A percentile compares a stretch with the other conserved stretches of the same genome.
phyloP scores from a whole-genome alignment of 92 coral and sea anemone genomes.

The Palythoa caribaeorum region DNA sequence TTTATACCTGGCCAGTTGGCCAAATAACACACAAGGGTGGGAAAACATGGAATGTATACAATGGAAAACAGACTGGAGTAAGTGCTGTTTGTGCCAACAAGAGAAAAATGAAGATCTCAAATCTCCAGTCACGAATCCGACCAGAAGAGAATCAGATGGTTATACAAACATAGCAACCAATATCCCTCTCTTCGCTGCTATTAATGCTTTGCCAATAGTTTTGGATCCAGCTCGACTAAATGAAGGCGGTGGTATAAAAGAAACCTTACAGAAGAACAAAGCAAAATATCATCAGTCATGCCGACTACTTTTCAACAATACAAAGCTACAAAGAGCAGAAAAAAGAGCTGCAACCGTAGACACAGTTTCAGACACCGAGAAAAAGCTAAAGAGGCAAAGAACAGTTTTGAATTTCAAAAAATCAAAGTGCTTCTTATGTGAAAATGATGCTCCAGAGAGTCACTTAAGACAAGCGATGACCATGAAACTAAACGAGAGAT shows the following conservation, averaged over 20 bases:
- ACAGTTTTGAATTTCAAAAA: not conserved
- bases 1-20: not conserved
- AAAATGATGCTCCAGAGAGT: not conserved
- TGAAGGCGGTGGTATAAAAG: slow-evolving; percentile 60
- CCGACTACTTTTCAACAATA: not conserved
- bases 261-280: slow-evolving; percentile 56
- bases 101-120: slow-evolving; percentile 56
- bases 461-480: not conserved
- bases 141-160: slow-evolving; percentile 46
- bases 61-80: slow-evolving; percentile 49
- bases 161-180: slow-evolving; percentile 50
- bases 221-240: slow-evolving; percentile 59
- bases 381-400: slow-evolving; percentile 25
- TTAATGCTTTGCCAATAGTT: slow-evolving; percentile 51
- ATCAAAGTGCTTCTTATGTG: not conserved
- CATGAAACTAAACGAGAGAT: not conserved
- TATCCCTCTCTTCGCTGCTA: slow-evolving; percentile 52
- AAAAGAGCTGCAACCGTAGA: slow-evolving; percentile 40
- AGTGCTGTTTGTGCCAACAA: slow-evolving; percentile 55
- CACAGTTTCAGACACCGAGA: slow-evolving; percentile 4
- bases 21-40: not conserved
- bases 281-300: slow-evolving; percentile 61
- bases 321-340: slow-evolving; percentile 47
- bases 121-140: slow-evolving; percentile 55
- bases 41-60: not conserved